Evolutionary conservation across 2,113 vertebrate genomes (phyloP), one percentile per base, ranked within the genome.

Genomic region (Pachyramphus minor): DNA sequence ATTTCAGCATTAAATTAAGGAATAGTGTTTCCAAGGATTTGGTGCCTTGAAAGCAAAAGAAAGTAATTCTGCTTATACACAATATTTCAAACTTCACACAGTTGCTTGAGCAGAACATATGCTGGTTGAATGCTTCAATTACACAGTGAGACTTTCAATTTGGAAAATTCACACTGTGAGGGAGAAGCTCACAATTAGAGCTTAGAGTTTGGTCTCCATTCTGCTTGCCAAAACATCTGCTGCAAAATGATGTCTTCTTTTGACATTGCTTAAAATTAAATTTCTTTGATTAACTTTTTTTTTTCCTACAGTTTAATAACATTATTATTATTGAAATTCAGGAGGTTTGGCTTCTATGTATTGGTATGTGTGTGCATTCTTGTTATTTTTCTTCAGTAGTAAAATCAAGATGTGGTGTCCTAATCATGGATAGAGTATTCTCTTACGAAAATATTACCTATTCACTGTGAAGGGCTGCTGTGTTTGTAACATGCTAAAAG

Each of bases 41-140:
- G 37, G 17, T 83, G 47, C 14, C 84, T 95, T 95, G 64, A 96
- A 94, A 76, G 62, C 17, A 94, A 78, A 79, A 84, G 4, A 24
- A 69, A 59, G 76, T 93, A 94, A 47, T 72, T n/a, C 14, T 63
- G 55, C 76, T 78, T 96, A 24, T 68, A 56, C 81, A 52, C 35
- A 72, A 17, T n/a, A 66, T 86, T 97, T 84, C 64, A 93, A 81
- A 72, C 71, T 55, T 89, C 68, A 55, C 31, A 13, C 19, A 59
- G 62, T 44, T 89, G n/a, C 33, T 96, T 84, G 79, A 56, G 45
- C 42, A 69, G 71, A 89, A 79, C 42, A 42, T 63, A 45, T 93
- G 64, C 50, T 96, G 68, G 24, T 82, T 89, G 81, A 92, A 56
- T 89, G 69, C 49, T 95, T 91, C 89, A 84, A 47, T 94, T 86